Evolutionary conservation across 2,113 vertebrate species (phyloP).

Genomic region (Clarias batrachus): DNA sequence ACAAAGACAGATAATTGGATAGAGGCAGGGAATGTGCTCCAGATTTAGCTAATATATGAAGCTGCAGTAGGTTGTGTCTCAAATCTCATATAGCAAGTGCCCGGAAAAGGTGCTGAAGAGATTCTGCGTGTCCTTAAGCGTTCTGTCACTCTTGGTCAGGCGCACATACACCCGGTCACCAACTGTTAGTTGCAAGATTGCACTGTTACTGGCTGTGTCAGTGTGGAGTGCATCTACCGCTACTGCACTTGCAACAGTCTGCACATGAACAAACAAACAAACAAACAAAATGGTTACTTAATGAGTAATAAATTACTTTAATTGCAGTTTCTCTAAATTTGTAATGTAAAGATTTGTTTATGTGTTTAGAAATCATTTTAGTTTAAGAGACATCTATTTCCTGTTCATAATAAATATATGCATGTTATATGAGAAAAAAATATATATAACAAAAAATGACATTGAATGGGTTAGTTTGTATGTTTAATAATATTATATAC

Average conservation of each 20-base stretch:
- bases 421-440: not conserved
- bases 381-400: not conserved
- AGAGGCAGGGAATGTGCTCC: not conserved
- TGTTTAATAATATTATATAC: not conserved
- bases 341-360: not conserved
- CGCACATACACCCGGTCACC: slow-evolving; percentile 47
- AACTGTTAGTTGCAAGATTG: slow-evolving; percentile 28
- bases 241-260: slow-evolving; percentile 48
- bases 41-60: not conserved
- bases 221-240: slow-evolving; percentile 49
- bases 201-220: slow-evolving; percentile 49
- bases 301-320: not conserved
- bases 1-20: not conserved
- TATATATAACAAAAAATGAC: not conserved
- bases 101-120: slow-evolving; percentile 53
- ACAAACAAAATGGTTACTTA: not conserved
- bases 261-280: slow-evolving; percentile 11
- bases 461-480: not conserved
- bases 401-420: not conserved
- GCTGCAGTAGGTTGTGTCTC: not conserved
- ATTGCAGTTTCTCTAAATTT: not conserved
- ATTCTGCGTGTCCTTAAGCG: slow-evolving; percentile 22
- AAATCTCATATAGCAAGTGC: slow-evolving; percentile 48
- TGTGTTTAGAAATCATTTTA: not conserved
- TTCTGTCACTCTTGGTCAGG: slow-evolving; percentile 32